Percentiles rank a stretch among this genome's conserved stretches.
Conservation (phyloP, 2,888 invertebrate genomes). For the Orthonychiurus folsomi region DNA sequence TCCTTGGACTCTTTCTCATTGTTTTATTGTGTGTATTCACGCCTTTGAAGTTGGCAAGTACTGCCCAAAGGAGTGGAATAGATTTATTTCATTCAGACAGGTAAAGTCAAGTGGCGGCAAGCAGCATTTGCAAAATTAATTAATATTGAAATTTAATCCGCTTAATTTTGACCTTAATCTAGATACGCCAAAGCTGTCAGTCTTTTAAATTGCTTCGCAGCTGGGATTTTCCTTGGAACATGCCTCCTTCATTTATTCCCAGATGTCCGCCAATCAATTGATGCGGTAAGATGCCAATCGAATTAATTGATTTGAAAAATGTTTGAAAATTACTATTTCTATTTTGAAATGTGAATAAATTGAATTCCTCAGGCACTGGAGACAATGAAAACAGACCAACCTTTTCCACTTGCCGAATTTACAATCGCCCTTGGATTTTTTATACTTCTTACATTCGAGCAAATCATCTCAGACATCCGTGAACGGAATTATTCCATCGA, state of each 20-base stretch:
- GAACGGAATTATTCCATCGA: conserved; percentile 23
- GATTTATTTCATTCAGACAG: conserved; percentile 35
- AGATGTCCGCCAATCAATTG: conserved; percentile 33
- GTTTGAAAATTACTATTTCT: conserved; percentile 6
- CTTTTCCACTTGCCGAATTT: conserved; percentile 31
- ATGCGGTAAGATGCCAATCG: conserved; percentile 17
- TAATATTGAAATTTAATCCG: too few relatives aligned
- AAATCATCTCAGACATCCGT: conserved; percentile 36
- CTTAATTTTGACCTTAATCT: too few relatives aligned
- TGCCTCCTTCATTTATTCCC: conserved; percentile 38
- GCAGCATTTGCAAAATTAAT: too few relatives aligned
- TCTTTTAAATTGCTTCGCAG: conserved; percentile 37
- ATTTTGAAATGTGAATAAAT: not conserved
- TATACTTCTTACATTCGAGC: conserved; percentile 35
- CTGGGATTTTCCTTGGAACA: conserved; percentile 38
- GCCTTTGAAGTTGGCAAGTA: conserved; percentile 34
- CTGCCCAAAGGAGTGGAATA: conserved; percentile 31
- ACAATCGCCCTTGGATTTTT: conserved; percentile 37
- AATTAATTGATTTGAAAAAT: not conserved
- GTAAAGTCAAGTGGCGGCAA: too few relatives aligned
- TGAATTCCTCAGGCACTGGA: conserved; percentile 25
- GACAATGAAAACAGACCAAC: conserved; percentile 25
- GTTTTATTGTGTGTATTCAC: conserved; percentile 33
- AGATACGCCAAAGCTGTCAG: conserved; percentile 34
- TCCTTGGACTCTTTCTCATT: conserved; percentile 29